Evolutionary conservation across 2,888 invertebrate genomes (phyloP), one percentile per base, ranked within the genome.

Genomic region (Drosophila buzzatii): DNA sequence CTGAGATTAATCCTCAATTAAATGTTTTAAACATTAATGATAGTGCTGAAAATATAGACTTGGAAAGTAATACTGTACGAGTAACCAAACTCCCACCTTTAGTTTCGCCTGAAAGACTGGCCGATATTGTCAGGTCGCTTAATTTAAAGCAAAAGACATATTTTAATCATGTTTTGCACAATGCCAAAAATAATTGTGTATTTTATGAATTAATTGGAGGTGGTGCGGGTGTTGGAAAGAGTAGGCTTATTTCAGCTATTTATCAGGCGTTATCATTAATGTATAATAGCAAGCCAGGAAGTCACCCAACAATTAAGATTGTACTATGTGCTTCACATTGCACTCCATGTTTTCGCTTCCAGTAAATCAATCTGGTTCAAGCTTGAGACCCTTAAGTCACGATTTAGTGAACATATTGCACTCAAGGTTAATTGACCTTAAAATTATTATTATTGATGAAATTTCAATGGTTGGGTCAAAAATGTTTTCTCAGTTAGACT

Each of bases 161-260:
- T 8, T 35, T 35, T 35, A 35, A 9, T 35, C 33, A 35, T 35
- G n/a, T 41, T n/a, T n/a, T 41, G 7, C n/a, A 41, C 7, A 41
- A 41, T 41, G 8, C 41, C 41, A 41, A 16, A 41, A 41, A 8
- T 2, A 16, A n/a, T 16, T n/a, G 2, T 8, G n/a, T 41, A 7
- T 41, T n/a, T 41, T n/a, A 41, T 41, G 41, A 41, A 41, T 41
- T n/a, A n/a, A 8, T 41, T n/a, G 41, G 41, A 41, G n/a, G 41
- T 41, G 41, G 41, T 41, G 41, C 16, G n/a, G 41, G n/a, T 41
- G n/a, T 41, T 1, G 16, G n/a, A 41, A n/a, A 41, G n/a, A 41
- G n/a, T 6, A 7, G n/a, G 6, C n/a, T 41, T n/a, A n/a, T 41
- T n/a, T n/a, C n/a, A 39, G 39, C 39, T 39, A 39, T 39, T 5